Conservation (phyloP, 2,888 invertebrate species). For the Clunio marinus region DNA sequence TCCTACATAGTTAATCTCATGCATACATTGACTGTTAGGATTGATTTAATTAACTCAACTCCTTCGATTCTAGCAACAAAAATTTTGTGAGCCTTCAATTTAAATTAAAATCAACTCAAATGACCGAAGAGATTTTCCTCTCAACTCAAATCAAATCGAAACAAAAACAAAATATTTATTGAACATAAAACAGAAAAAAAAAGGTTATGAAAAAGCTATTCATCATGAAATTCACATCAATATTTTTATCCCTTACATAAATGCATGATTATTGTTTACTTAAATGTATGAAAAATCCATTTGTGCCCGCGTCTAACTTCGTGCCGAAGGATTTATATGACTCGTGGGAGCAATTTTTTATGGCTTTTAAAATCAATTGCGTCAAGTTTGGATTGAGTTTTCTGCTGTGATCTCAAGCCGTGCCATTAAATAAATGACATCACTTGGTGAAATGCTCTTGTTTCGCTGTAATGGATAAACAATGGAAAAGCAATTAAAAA, state of each 20-base stretch:
- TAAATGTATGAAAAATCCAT: not conserved
- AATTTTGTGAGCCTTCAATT: no score
- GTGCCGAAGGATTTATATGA: not conserved
- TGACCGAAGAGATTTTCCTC: no score
- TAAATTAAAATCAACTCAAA: no score
- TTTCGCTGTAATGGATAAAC: conserved; percentile 1
- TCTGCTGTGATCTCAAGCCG: not conserved
- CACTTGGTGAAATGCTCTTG: not conserved
- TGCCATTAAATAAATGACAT: not conserved
- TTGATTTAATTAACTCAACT: no score
- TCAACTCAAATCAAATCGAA: no score
- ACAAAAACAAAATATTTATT: no score
- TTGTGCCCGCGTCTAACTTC: no score
- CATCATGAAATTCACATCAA: not conserved
- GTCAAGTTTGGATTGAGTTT: not conserved
- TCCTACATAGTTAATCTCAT: no score
- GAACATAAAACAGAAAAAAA: not conserved
- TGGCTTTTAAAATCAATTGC: not conserved
- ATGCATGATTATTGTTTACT: conserved; percentile 3
- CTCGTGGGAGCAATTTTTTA: not conserved
- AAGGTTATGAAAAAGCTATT: not conserved
- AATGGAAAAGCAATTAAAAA: conserved; percentile 10
- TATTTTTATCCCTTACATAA: not conserved
- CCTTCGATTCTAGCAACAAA: no score
- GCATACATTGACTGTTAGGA: no score